phyloP scores from a whole-genome alignment of 2,888 invertebrate species.

The Scaptomyza caliginosa region DNA sequence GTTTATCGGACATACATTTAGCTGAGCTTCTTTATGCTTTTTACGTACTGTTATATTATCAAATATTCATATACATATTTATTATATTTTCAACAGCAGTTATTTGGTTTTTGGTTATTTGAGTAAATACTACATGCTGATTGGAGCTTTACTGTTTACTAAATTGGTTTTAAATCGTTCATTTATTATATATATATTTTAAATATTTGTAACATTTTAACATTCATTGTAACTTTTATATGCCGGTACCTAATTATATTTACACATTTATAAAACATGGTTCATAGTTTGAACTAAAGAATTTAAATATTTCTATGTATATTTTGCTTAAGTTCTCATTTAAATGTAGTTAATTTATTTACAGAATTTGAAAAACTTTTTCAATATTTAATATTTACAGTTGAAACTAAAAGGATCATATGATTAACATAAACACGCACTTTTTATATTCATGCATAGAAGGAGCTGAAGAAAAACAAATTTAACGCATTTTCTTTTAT shows the following conservation, averaged over 20 bases:
- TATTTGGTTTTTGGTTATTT: slow-evolving; percentile 11
- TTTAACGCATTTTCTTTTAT: slow-evolving; percentile 1
- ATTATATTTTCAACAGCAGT: slow-evolving; percentile 47
- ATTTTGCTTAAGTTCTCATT: slow-evolving; percentile 1
- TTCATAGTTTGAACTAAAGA: slow-evolving; percentile 6
- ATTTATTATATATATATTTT: slow-evolving; percentile 30
- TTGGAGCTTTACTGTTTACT: slow-evolving; percentile 31
- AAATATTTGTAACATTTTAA: slow-evolving; percentile 57
- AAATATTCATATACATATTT: slow-evolving; percentile 17
- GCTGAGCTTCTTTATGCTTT: slow-evolving; percentile 66
- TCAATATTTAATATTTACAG: slow-evolving; percentile 33
- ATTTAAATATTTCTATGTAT: not conserved
- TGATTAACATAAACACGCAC: not conserved
- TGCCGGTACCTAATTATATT: slow-evolving; percentile 45
- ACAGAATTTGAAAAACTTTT: slow-evolving; percentile 5
- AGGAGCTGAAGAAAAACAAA: not conserved
- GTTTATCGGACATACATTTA: slow-evolving; percentile 28
- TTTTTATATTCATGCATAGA: not conserved
- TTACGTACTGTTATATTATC: slow-evolving; percentile 16
- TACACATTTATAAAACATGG: slow-evolving; percentile 48
- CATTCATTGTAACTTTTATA: slow-evolving; percentile 56
- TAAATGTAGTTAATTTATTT: slow-evolving; percentile 19
- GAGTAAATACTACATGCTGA: slow-evolving; percentile 33
- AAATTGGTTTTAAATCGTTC: slow-evolving; percentile 36
- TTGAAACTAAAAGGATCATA: not conserved